Evolutionary conservation across 2,113 vertebrate genomes (phyloP), one percentile per base, ranked within the genome.

Genomic region (Eleginops maclovinus): DNA sequence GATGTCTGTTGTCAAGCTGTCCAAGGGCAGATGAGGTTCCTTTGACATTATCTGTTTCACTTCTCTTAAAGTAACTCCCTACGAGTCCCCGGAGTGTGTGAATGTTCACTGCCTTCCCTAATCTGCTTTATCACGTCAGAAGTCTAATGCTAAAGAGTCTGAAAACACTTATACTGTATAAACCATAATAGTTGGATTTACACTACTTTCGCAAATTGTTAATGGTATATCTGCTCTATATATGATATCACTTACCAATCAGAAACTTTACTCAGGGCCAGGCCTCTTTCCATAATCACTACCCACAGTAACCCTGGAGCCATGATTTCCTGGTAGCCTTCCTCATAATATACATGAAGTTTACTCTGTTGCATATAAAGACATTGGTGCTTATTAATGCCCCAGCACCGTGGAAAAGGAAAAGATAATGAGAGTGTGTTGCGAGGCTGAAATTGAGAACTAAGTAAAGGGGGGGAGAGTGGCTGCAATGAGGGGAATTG

Each of bases 281-380:
- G n/a, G 21, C 49, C 83, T 4, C 65, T 85, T 79, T 85, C 47
- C 47, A 83, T 80, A 78, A 82, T 85, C 54, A 72, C 77, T 77
- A 67, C 54, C 71, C 84, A 54, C 46, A 68, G 71, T 55, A 66
- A 43, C 77, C 66, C 64, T 9, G 28, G 22, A 77, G 74, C 83
- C 62, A 40, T 59, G 14, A 54, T 79, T 83, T 86, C 76, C 73
- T 68, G 50, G 62, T 81, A 58, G 56, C 46, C 19, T 61, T 82
- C 61, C 70, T 72, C 77, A 62, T 72, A 71, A 78, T 80, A 72
- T 47, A 80, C 71, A 61, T 24, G 22, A 79, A 67, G 63, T 78
- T 73, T 82, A 51, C 56, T 74, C 55, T 67, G 44, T 55, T 0
- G 10, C 43, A 65, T n/a, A 44, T 56, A 36, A 64, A 72, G 73